Conservation (phyloP, 2,113 vertebrate genomes). For the Oriolus oriolus region DNA sequence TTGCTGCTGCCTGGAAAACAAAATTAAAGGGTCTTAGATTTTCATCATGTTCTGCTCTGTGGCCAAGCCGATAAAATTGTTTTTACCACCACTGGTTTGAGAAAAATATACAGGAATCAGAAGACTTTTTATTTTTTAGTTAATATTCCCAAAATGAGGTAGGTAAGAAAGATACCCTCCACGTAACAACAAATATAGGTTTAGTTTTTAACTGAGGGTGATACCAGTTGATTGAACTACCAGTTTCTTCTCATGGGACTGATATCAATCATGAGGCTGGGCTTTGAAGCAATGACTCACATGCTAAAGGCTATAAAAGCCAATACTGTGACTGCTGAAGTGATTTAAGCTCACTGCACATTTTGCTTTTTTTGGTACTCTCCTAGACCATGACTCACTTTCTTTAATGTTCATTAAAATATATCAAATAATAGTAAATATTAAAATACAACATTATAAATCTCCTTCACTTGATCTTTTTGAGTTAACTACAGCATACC, state of each 20-base stretch:
- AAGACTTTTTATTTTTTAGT: background rate
- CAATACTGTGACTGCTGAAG: background rate
- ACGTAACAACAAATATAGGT: background rate
- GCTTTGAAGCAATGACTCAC: background rate
- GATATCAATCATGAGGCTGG: background rate
- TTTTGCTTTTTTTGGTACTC: background rate
- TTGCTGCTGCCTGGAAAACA: slow-evolving; percentile 63
- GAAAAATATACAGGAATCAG: background rate
- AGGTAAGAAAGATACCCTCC: background rate
- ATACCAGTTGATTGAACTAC: background rate
- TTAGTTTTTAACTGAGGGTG: background rate
- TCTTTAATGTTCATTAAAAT: background rate
- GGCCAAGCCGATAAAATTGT: background rate
- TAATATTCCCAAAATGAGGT: background rate
- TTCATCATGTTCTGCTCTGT: background rate
- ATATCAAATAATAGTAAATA: background rate
- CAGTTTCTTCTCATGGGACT: background rate
- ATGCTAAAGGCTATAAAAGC: background rate
- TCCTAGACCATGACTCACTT: background rate
- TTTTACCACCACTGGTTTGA: background rate
- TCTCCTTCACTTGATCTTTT: background rate
- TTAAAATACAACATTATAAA: background rate
- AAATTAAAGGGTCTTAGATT: slow-evolving; percentile 14
- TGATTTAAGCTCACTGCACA: background rate
- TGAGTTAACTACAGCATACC: background rate